Conservation (phyloP, 2,113 vertebrate species). For the Tapirus terrestris region DNA sequence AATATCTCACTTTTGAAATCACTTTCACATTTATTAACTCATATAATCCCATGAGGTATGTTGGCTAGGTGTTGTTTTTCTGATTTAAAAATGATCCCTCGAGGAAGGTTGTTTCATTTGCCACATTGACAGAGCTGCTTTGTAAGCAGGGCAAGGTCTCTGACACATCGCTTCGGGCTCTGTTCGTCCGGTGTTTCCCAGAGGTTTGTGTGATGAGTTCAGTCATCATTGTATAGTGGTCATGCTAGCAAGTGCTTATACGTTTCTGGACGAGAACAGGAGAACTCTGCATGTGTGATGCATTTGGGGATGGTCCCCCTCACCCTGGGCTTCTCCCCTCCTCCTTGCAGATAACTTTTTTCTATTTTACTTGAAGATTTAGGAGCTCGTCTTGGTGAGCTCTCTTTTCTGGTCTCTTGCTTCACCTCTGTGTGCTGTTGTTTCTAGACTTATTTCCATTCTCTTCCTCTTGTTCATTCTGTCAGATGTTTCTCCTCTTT, state of each 20-base stretch:
- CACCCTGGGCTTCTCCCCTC: no score
- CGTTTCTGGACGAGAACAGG: neutral
- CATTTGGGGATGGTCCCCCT: neutral
- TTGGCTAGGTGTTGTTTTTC: neutral
- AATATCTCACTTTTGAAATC: neutral
- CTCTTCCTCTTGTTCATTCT: neutral
- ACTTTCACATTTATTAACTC: neutral
- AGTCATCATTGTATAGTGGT: accelerated
- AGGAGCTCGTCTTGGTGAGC: neutral
- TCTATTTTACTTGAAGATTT: neutral
- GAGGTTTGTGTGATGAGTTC: neutral
- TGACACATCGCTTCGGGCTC: neutral
- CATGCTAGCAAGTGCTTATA: neutral
- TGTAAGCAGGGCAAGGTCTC: neutral
- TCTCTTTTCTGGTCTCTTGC: neutral
- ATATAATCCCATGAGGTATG: neutral
- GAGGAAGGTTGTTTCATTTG: neutral
- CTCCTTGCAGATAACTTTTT: neutral
- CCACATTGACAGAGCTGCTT: neutral
- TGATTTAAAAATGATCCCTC: neutral
- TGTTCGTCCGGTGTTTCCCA: neutral
- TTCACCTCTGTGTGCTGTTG: neutral
- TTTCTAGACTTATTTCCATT: neutral
- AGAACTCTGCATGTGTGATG: neutral
- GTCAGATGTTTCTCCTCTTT: neutral